Conservation (phyloP, 1,140 invertebrate genomes). For the Philopotamus ludificatus region DNA sequence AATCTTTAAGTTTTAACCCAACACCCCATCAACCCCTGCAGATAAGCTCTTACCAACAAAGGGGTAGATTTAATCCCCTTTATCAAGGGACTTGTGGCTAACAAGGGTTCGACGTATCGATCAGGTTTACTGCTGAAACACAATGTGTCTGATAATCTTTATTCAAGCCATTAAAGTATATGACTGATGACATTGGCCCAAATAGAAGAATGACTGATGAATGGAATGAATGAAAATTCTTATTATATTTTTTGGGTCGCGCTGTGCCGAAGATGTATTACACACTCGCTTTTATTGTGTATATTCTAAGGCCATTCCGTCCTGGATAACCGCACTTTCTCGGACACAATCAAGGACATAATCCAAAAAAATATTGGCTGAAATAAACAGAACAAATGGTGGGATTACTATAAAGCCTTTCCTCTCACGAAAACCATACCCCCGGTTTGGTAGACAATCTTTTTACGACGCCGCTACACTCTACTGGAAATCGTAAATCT, state of each 20-base stretch:
- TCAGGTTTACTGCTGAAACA: conserved; percentile 8
- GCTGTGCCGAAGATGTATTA: neutral
- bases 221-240: neutral
- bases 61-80: conserved; percentile 22
- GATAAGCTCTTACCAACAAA: conserved; percentile 19
- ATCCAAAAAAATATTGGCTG: neutral
- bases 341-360: neutral
- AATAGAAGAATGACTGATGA: neutral
- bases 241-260: neutral
- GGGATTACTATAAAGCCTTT: neutral
- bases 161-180: neutral
- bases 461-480: neutral
- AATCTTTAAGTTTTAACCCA: conserved; percentile 11
- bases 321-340: neutral
- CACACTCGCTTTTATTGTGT: neutral
- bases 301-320: neutral
- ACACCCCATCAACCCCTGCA: neutral
- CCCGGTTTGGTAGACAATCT: neutral
- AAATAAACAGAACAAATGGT: neutral
- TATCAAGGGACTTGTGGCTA: conserved; percentile 16
- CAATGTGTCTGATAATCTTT: neutral
- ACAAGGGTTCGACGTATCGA: conserved; percentile 23
- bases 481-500: neutral
- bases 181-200: neutral
- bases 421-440: neutral